Conservation (phyloP, 92 coral and sea anemone genomes). For the Parazoanthus swiftii region DNA sequence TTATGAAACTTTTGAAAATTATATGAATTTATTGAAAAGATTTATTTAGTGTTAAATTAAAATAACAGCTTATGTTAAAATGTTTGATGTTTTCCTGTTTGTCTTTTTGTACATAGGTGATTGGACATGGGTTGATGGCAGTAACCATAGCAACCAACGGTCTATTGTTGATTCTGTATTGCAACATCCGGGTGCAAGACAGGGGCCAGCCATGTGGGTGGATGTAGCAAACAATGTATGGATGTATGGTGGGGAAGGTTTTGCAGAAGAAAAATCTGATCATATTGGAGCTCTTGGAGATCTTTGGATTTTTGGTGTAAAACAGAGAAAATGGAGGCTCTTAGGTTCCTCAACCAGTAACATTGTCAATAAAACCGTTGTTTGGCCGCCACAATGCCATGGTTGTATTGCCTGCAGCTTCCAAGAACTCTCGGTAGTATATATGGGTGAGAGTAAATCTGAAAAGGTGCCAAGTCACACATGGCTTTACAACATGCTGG, state of each 20-base stretch:
- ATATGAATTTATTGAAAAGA: too few species aligned
- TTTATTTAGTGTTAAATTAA: background rate
- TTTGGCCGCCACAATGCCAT: constrained; percentile 60
- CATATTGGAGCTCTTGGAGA: constrained; percentile 53
- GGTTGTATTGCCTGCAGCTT: constrained; percentile 70
- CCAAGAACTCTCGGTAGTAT: constrained; percentile 55
- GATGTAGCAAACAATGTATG: constrained; percentile 64
- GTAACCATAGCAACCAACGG: constrained; percentile 49
- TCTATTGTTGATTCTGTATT: constrained; percentile 12
- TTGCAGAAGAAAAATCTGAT: constrained; percentile 24
- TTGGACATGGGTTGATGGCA: constrained; percentile 83
- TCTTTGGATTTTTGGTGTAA: constrained; percentile 69
- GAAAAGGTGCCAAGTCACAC: constrained; percentile 28
- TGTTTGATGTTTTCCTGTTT: background rate
- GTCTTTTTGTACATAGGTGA: constrained; percentile 34
- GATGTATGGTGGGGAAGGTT: constrained; percentile 78
- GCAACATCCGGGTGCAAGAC: constrained; percentile 72
- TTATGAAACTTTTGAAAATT: too few species aligned
- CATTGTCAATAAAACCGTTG: constrained; percentile 4
- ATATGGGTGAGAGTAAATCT: constrained; percentile 46
- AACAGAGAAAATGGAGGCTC: constrained; percentile 55
- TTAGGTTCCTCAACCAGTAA: constrained; percentile 1
- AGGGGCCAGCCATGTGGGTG: constrained; percentile 71
- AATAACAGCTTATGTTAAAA: background rate
- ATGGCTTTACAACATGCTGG: constrained; percentile 67